Evolutionary conservation across 2,113 vertebrate species (phyloP).

Genomic region (Phylloscopus trochilus): DNA sequence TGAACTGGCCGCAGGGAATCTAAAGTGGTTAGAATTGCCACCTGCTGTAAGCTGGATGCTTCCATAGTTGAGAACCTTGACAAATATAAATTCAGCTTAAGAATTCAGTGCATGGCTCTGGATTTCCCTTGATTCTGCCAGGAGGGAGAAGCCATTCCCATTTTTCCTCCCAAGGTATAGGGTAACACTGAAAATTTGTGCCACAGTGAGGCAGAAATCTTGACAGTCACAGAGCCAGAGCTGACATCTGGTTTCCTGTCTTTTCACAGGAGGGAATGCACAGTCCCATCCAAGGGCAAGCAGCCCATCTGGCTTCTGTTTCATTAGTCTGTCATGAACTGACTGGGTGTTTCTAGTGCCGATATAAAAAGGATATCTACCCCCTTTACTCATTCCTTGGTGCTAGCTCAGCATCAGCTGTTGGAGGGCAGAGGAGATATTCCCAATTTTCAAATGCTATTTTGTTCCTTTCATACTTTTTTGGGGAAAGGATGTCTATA

Average conservation of each 20-base stretch:
- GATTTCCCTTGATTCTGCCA: background rate
- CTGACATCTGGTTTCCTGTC: background rate
- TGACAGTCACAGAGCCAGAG: background rate
- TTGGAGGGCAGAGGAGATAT: background rate
- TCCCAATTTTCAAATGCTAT: background rate
- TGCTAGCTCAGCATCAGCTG: background rate
- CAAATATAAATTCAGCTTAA: background rate
- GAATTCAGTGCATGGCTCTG: background rate
- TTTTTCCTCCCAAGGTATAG: background rate
- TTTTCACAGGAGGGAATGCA: fast-evolving
- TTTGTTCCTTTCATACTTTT: background rate
- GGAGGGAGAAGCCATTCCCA: fast-evolving
- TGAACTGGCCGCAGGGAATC: background rate
- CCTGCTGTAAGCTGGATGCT: background rate
- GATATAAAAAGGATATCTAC: background rate
- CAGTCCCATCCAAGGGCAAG: background rate
- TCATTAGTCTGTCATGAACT: background rate
- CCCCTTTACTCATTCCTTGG: background rate
- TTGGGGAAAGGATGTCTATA: background rate
- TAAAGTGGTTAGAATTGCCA: background rate
- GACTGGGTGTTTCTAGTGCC: background rate
- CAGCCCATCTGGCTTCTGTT: background rate
- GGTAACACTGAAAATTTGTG: background rate
- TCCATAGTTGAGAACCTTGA: background rate
- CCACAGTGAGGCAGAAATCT: background rate